A percentile compares a stretch with the other conserved stretches of the same genome.
phyloP scores from a whole-genome alignment of 2,113 vertebrate species.

The Pleuronectes platessa region DNA sequence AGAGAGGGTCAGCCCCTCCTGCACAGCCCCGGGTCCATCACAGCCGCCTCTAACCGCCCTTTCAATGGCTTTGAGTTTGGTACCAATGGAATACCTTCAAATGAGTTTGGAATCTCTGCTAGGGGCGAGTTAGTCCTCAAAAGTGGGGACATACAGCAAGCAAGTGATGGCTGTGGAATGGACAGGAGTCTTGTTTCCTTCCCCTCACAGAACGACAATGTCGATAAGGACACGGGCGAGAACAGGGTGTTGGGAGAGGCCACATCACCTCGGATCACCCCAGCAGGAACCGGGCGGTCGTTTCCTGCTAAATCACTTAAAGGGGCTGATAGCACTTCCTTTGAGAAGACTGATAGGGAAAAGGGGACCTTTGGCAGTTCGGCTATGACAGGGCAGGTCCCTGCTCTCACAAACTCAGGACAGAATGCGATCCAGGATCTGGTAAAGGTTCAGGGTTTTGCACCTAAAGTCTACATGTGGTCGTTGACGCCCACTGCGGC shows the following conservation, averaged over 20 bases:
- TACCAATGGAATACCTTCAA: conserved; percentile 19
- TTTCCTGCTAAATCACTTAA: conserved; percentile 47
- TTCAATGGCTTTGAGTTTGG: conserved; percentile 42
- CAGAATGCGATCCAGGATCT: conserved; percentile 23
- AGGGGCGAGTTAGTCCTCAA: conserved; percentile 4
- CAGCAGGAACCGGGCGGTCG: conserved; percentile 30
- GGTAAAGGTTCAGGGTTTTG: conserved; percentile 13
- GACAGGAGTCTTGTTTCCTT: conserved; percentile 31
- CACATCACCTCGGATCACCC: conserved; percentile 2
- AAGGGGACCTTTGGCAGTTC: conserved; percentile 15
- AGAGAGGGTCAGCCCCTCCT: background rate
- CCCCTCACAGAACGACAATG: conserved; percentile 40
- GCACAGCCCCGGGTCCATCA: background rate
- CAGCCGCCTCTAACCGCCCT: background rate
- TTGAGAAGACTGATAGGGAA: conserved; percentile 19
- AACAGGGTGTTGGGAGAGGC: conserved; percentile 23
- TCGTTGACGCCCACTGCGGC: conserved; percentile 22
- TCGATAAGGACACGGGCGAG: conserved; percentile 21
- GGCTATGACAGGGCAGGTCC: background rate
- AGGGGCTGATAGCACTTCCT: conserved; percentile 47
- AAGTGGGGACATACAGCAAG: conserved; percentile 8
- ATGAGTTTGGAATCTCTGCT: conserved; percentile 30
- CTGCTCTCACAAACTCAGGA: conserved; percentile 3
- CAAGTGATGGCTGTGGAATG: background rate
- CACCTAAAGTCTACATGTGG: conserved; percentile 50